Conservation (phyloP, 2,888 invertebrate genomes). For the Lydus trimaculatus region DNA sequence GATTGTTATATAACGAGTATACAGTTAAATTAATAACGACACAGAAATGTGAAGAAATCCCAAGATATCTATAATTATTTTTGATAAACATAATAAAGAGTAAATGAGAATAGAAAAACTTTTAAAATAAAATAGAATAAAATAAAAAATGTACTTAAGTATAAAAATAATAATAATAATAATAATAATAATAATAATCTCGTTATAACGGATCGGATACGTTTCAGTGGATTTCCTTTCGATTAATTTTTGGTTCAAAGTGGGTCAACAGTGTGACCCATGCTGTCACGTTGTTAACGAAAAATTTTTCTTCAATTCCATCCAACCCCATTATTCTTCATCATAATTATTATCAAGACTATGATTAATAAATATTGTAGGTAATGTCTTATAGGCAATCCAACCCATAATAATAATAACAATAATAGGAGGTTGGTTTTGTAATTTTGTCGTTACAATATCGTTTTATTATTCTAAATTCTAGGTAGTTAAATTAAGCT, state of each 20-base stretch:
- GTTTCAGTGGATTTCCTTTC: constrained; percentile 19
- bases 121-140: neutral
- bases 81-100: no score
- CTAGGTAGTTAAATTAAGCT: neutral
- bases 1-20: neutral
- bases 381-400: no score
- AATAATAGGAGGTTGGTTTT: no score
- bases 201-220: constrained; percentile 5
- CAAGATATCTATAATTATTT: neutral
- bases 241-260: neutral
- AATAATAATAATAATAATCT: neutral
- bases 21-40: neutral
- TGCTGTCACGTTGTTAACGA: no score
- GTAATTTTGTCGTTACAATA: neutral
- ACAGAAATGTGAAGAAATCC: neutral
- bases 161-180: neutral
- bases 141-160: neutral
- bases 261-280: neutral
- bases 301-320: no score
- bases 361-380: no score
- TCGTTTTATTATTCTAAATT: neutral
- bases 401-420: no score
- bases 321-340: no score
- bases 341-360: no score
- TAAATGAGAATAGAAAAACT: no score